These are phyloP conservation scores for Lasioglossum malachurum DNA, from an alignment of 2,888 invertebrate genomes.

Conservation along the genomic window DNA sequence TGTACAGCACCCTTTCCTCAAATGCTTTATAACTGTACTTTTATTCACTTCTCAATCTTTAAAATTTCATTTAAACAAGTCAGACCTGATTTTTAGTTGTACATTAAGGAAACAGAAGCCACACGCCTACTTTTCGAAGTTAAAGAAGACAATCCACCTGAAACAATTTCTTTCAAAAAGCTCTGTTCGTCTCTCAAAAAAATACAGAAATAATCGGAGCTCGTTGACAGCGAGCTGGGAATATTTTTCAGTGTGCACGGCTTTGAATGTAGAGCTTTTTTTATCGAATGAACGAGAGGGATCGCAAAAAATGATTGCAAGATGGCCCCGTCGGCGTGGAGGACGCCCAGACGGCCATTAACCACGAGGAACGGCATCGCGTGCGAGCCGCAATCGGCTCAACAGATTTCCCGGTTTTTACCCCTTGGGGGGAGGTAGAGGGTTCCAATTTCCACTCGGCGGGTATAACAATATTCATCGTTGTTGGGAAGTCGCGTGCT, in stretches of 20 bases:
- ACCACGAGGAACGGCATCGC: background rate
- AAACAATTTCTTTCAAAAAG: background rate
- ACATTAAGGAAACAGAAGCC: background rate
- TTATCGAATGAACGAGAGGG: background rate
- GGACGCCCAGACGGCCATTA: background rate
- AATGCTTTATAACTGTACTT: background rate
- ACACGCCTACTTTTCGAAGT: background rate
- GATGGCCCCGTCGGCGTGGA: background rate
- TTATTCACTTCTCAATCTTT: background rate
- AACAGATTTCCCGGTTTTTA: conserved; percentile 35
- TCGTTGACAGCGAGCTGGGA: background rate
- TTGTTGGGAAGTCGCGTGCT: conserved; percentile 52
- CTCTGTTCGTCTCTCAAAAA: background rate
- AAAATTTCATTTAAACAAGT: background rate
- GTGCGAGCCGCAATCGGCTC: conserved; percentile 13
- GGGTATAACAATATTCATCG: conserved; percentile 58
- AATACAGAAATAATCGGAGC: background rate
- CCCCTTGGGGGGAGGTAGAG: background rate
- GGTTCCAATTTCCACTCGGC: conserved; percentile 40
- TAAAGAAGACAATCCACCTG: no score
- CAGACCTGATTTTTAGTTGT: background rate
- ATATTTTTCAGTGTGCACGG: background rate
- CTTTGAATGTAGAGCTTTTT: background rate
- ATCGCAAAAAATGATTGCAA: background rate
- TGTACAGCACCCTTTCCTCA: background rate